A percentile compares a stretch with the other conserved stretches of the same genome.
Conservation (phyloP, 2,113 vertebrate species). For the Poicephalus gulielmi region DNA sequence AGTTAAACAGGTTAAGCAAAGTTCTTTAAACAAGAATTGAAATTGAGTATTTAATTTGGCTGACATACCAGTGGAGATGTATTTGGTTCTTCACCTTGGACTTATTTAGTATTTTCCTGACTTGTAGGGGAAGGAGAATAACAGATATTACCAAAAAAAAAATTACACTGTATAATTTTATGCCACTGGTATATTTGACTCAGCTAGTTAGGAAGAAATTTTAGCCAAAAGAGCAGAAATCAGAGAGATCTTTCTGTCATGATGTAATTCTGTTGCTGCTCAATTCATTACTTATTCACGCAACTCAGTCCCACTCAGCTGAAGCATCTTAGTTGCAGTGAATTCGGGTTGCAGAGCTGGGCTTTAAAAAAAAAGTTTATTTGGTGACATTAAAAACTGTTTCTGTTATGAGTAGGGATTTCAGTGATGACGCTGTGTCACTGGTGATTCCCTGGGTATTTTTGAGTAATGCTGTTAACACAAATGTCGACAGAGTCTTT, state of each 20-base stretch:
- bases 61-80: background rate
- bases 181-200: background rate
- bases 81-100: background rate
- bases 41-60: background rate
- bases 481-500: background rate
- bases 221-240: background rate
- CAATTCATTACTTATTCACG: background rate
- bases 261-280: background rate
- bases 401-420: background rate
- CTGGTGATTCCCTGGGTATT: background rate
- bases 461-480: background rate
- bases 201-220: background rate
- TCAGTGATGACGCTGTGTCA: background rate
- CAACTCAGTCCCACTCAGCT: background rate
- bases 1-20: background rate
- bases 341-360: background rate
- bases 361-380: background rate
- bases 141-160: background rate
- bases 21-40: background rate
- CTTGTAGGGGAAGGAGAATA: background rate
- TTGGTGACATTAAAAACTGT: background rate
- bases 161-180: background rate
- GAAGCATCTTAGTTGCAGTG: background rate
- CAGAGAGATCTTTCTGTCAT: background rate
- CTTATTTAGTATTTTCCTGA: background rate